Evolutionary conservation across 2,113 vertebrate genomes (phyloP).

Genomic region (Poicephalus meyeri): DNA sequence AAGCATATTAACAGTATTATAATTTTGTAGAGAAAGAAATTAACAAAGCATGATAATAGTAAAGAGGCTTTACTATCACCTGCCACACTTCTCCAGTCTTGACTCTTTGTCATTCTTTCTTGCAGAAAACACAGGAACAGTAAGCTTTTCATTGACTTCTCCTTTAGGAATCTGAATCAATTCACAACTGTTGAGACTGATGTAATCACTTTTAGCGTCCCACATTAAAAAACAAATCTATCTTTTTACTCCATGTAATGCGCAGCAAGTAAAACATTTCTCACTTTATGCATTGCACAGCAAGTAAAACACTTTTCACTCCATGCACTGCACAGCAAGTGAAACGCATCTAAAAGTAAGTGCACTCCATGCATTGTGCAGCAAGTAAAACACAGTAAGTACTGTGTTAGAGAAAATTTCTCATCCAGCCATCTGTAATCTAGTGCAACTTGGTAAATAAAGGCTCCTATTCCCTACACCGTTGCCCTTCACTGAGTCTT

Average conservation of each 20-base stretch:
- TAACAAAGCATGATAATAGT: neutral
- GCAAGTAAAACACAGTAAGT: neutral
- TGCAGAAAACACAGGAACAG: neutral
- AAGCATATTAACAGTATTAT: neutral
- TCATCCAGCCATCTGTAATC: neutral
- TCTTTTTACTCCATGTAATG: neutral
- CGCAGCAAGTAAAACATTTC: neutral
- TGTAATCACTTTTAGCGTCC: neutral
- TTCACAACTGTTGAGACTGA: neutral
- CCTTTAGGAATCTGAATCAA: neutral
- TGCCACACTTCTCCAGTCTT: neutral
- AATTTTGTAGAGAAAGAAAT: neutral
- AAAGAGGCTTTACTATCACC: neutral
- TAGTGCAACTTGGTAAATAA: neutral
- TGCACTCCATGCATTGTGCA: neutral
- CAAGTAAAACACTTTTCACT: neutral
- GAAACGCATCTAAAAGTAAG: neutral
- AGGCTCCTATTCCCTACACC: neutral
- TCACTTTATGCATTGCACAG: neutral
- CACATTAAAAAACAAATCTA: neutral
- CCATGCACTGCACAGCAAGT: neutral
- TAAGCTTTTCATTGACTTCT: neutral
- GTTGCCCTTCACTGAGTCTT: slow-evolving; percentile 15
- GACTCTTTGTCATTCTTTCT: neutral
- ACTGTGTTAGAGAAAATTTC: neutral